Conservation (phyloP, 2,888 invertebrate species). For the Eupithecia pulchellata region DNA sequence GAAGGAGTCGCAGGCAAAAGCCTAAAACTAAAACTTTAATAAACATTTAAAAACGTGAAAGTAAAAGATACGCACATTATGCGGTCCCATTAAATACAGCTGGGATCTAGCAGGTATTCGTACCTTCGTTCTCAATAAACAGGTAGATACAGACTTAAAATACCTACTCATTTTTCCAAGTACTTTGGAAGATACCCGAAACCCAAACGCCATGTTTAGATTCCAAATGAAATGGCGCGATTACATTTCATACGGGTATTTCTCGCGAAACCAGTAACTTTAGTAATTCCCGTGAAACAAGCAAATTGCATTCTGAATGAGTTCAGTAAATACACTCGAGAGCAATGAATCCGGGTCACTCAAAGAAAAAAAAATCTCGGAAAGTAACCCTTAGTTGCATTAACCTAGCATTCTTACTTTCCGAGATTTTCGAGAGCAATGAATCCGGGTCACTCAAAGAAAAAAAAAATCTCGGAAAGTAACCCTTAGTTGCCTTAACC, state of each 20-base stretch:
- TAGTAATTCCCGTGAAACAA: background rate
- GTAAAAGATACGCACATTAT: background rate
- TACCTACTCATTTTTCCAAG: background rate
- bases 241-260: background rate
- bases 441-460: too few relatives aligned
- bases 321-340: background rate
- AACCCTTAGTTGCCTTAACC: too few relatives aligned
- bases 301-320: background rate
- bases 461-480: too few relatives aligned
- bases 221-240: constrained; percentile 1
- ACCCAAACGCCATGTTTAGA: background rate
- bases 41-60: too few relatives aligned
- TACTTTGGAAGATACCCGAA: background rate
- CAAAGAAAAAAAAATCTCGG: too few relatives aligned
- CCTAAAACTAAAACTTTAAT: background rate
- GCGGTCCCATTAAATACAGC: background rate
- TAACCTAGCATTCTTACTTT: too few relatives aligned
- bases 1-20: too few relatives aligned
- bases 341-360: too few relatives aligned
- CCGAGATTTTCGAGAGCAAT: too few relatives aligned
- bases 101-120: background rate
- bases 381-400: too few relatives aligned
- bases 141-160: background rate
- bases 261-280: background rate
- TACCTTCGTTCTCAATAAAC: too few relatives aligned